A percentile compares a stretch with the other conserved stretches of the same genome.
These are phyloP conservation scores for Drosophila percnosoma DNA, from an alignment of 2,888 invertebrate genomes.

Conservation along the genomic window DNA sequence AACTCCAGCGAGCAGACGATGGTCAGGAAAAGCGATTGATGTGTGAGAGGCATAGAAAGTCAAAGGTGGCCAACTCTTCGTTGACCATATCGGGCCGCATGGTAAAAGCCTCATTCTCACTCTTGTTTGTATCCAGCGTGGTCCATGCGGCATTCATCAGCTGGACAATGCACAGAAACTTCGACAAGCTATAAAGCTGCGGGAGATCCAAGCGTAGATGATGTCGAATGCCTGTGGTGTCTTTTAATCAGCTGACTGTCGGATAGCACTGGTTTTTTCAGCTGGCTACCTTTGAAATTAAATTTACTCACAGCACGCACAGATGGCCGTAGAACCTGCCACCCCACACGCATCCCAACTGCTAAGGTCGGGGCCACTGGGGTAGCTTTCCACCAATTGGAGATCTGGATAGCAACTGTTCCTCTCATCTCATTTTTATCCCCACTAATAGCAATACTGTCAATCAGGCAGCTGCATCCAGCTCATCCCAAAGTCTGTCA, in stretches of 20 bases:
- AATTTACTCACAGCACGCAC: conserved; percentile 28
- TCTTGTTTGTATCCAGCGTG: conserved; percentile 1
- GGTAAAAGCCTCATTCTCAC: conserved; percentile 31
- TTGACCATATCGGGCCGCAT: conserved; percentile 14
- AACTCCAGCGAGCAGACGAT: conserved; percentile 52
- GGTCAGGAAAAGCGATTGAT: conserved; percentile 48
- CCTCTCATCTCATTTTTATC: background rate
- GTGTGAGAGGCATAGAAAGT: conserved; percentile 34
- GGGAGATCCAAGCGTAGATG: conserved; percentile 51
- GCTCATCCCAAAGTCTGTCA: background rate
- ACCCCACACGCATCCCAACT: conserved; percentile 21
- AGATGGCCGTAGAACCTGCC: conserved; percentile 42
- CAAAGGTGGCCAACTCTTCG: conserved; percentile 17
- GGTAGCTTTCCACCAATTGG: background rate
- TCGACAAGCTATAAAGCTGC: conserved; percentile 39
- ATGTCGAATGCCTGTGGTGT: conserved; percentile 36
- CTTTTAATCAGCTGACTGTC: conserved; percentile 33
- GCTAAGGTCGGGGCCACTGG: background rate
- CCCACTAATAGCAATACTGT: background rate
- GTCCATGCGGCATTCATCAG: conserved; percentile 24
- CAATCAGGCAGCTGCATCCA: background rate
- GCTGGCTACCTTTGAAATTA: conserved; percentile 10
- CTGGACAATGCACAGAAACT: conserved; percentile 34
- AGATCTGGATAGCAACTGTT: background rate
- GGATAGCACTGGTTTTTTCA: background rate